Evolutionary conservation across 2,888 invertebrate genomes (phyloP), one percentile per base, ranked within the genome.

Genomic region (Agrenia bidenticulata): DNA sequence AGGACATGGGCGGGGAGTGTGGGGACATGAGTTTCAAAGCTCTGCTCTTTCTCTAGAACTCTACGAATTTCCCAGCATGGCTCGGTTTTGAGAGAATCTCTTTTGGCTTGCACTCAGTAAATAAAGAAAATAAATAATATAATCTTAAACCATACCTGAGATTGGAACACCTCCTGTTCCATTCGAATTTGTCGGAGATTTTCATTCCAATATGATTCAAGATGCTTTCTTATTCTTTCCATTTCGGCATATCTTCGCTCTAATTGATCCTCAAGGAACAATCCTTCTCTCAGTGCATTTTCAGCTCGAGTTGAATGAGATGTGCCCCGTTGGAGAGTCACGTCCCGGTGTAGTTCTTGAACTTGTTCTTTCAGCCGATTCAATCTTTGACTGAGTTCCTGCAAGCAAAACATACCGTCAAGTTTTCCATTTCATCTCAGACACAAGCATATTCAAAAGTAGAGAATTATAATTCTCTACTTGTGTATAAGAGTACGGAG

Each of bases 171-270:
- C 77, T 88, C 87, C 78, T 89, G 88, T 78, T 89, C 89, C 7
- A 87, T 83, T 55, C 87, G 83, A 67, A 89, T 84, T 67, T 87
- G 81, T 79, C 88, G 87, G 26, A 88, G 79, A 76, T 88, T 87
- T 77, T 88, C 88, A 77, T 89, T 88, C 89, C 89, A 89, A 1
- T 87, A 82, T 54, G 85, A 81, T 70, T 86, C 86, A 74, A 87
- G 87, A 4, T 84, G 81, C 5, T 82, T 81, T 61, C 84, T 81
- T 77, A 86, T 81, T 54, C 85, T 80, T 66, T 86, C 86, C 68
- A 87, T 78, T 77, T 87, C 86, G 42, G 83, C 80, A 74, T 86
- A 85, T 76, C 86, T 85, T 69, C 85, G 80, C 70, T 85, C 85
- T 50, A 87, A 77, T 66, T 84, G 85, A 66, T 86, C 85, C 74